Evolutionary conservation across 2,888 invertebrate species (phyloP), one percentile per base, ranked within the genome.

Genomic region (Cheilosia grossa): DNA sequence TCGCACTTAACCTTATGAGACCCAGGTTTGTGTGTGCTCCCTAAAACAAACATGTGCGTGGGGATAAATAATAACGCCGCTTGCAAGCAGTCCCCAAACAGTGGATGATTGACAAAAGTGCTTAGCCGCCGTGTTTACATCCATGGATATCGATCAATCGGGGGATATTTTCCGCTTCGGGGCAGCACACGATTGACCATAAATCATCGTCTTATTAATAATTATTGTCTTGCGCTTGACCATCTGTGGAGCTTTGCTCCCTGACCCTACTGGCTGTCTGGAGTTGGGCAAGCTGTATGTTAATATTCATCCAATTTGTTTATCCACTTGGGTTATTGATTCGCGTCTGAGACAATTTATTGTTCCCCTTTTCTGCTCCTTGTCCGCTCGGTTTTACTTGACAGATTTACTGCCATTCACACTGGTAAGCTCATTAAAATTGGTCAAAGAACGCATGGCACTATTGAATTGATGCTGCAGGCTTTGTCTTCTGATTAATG

Each of bases 241-340:
- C 53, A 37, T 61, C 13, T 30, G 49, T 30, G n/a, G 64, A 30
- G 49, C 27, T 56, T 33, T 42, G 27, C 4, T 24, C 15, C 40
- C n/a, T 40, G 30, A 30, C 30, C 30, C 30, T 30, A 30, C 7
- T 6, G 30, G 9, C 30, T 30, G 30, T 47, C n/a, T 4, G 0
- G 30, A n/a, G 1, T 37, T 24, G 5, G 27, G 6, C 37, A 37
- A 10, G 21, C 47, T 17, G n/a, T 47, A 17, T 64, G 33, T 54
- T 40, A 24, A 27, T 47, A 40, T 54, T 47, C 17, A 7, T 59
- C 24, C 40, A 53, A 59, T 73, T 80, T 61, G 59, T 47, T 80
- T 66, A 47, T 66, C 19, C 66, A 66, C 37, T 64, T 63, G 73
- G 54, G 63, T 47, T 59, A 67, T 73, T 73, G 54, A 80, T 74